phyloP scores from a whole-genome alignment of 2,797 vertebrate species.

The Chelon labrosus region DNA sequence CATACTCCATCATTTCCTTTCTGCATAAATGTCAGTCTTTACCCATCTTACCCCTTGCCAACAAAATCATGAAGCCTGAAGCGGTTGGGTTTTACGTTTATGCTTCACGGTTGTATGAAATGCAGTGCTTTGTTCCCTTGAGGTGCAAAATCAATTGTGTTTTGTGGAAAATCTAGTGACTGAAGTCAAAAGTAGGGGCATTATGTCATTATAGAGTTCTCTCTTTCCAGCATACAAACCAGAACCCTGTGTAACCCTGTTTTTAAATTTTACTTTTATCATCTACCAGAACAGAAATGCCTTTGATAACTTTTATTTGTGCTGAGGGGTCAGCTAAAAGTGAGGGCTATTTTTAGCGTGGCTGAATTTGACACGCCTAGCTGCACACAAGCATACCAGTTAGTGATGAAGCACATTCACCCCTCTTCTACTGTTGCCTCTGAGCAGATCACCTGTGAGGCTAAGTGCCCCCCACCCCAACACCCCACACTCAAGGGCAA shows the following conservation, averaged over 20 bases:
- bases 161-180: neutral
- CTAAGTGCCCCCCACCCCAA: constrained; percentile 13
- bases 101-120: neutral
- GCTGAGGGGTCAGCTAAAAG: constrained; percentile 35
- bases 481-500: constrained; percentile 40
- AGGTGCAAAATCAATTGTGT: neutral
- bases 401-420: constrained; percentile 26
- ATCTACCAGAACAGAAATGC: neutral
- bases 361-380: constrained; percentile 7
- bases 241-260: too few relatives aligned
- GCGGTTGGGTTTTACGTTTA: neutral
- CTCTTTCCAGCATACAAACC: neutral
- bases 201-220: neutral
- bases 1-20: neutral
- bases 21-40: neutral
- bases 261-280: constrained; percentile 13
- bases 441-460: constrained; percentile 15
- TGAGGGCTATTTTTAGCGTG: constrained; percentile 28
- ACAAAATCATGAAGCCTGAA: neutral
- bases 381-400: neutral
- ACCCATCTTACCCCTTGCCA: neutral
- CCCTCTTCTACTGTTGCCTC: constrained; percentile 26
- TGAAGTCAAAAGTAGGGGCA: neutral
- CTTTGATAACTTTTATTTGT: constrained; percentile 11
- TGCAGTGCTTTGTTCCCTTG: neutral